A percentile compares a stretch with the other conserved stretches of the same genome.
Conservation (phyloP, 2,888 invertebrate species). For the Pelosia muscerda region DNA sequence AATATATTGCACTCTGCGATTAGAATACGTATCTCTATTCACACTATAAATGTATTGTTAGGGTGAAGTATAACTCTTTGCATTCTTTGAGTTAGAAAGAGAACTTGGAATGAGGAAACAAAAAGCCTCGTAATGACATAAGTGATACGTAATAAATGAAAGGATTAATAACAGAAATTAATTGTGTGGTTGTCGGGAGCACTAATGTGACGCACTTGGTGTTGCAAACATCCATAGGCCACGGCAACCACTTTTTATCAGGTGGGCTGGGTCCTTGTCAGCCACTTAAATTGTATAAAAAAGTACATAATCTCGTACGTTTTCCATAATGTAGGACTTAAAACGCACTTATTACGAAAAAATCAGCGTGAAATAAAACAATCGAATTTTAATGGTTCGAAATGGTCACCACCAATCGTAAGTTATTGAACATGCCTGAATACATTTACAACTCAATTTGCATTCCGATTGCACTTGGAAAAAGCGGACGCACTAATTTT, state of each 20-base stretch:
- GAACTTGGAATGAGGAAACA: background rate
- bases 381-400: conserved; percentile 45
- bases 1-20: background rate
- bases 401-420: conserved; percentile 48
- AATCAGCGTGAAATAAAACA: conserved; percentile 50
- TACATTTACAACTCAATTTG: conserved; percentile 51
- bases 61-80: background rate
- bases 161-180: no score
- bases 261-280: no score
- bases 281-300: background rate
- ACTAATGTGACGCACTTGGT: no score
- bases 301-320: conserved; percentile 21
- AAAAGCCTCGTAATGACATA: background rate
- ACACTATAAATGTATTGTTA: background rate
- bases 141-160: background rate
- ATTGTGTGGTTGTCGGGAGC: no score
- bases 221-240: no score
- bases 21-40: background rate
- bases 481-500: conserved; percentile 2
- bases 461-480: conserved; percentile 28
- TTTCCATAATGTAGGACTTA: conserved; percentile 27
- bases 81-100: background rate
- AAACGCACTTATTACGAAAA: conserved; percentile 33
- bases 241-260: no score
- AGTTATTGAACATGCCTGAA: conserved; percentile 50